A percentile compares a stretch with the other conserved stretches of the same genome.
Evolutionary conservation across 2,888 invertebrate genomes (phyloP).

Genomic region (Melinopterus prodromus): DNA sequence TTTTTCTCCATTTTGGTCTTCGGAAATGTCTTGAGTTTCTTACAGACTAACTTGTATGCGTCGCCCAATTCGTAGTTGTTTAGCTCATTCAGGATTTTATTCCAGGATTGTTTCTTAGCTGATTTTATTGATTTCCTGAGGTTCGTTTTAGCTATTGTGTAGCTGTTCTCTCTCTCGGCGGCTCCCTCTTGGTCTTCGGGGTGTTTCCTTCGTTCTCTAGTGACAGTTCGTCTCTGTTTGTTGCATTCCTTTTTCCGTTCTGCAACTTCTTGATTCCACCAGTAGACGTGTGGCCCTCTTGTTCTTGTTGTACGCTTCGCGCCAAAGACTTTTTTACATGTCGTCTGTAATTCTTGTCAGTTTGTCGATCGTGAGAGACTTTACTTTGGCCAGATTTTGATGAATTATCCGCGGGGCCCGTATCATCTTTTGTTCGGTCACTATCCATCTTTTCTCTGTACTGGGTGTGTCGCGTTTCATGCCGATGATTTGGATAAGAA

Average conservation of each 20-base stretch:
- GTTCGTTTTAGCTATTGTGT: background rate
- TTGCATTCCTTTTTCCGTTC: background rate
- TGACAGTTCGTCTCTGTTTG: background rate
- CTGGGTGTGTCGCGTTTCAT: background rate
- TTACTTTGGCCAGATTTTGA: background rate
- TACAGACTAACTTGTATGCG: background rate
- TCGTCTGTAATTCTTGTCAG: background rate
- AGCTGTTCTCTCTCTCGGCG: background rate
- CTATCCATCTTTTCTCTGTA: background rate
- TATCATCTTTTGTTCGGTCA: background rate
- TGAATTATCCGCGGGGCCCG: background rate
- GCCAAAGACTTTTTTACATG: background rate
- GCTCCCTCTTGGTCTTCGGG: background rate
- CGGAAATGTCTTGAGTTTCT: background rate
- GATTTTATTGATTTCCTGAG: background rate
- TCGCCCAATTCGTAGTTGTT: background rate
- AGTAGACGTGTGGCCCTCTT: background rate
- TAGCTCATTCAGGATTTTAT: background rate
- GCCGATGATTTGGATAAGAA: background rate
- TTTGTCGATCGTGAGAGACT: background rate
- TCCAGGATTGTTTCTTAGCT: background rate
- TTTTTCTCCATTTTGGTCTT: background rate
- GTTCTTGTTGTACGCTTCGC: background rate
- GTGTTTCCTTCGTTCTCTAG: background rate
- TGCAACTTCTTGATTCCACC: background rate